Base-by-base conservation (phyloP, 2,797 vertebrate genomes). In the Paguma larvata region DNA sequence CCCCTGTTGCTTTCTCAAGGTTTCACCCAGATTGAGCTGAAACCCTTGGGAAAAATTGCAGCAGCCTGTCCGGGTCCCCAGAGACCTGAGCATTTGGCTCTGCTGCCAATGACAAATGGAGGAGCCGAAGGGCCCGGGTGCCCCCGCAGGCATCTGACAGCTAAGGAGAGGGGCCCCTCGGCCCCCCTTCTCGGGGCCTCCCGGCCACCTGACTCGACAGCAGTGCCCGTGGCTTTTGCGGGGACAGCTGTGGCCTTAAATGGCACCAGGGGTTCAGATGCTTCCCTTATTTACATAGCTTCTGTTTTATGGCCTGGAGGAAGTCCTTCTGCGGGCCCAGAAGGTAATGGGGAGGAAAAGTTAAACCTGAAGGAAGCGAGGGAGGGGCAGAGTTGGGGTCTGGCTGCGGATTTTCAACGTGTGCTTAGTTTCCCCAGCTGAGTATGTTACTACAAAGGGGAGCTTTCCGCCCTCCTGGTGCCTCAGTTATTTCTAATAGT, bases 241-340 rank as follows among this genome's bases (percentile, higher is more conserved):
- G 65, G 65, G 70, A 96, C 94, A 85, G 80, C 85, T 93, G 95
- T 83, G 84, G 65, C 94, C 83, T 96, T 72, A 72, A 63, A 59
- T 9, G 75, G 59, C 85, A 86, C 70, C 10, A 19, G 79, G 83
- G 79, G 25, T 68, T 53, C 72, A 62, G 70, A 78, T 51, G 53
- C n/a, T 65, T 86, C 25, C 46, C 14, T 84, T 90, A 44, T 95
- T 92, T 91, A 89, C 89, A 73, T 92, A 91, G 92, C 67, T 94
- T 82, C 68, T 94, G 59, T 27, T 83, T 88, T 67, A 67, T 63
- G 83, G 86, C 73, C 59, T 3, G 13, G 3, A 48, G 32, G 59
- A 67, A 85, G 80, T 27, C 18, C 13, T 38, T 9, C 46, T 70
- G 80, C 59, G 59, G 38, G 73, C 59, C 82, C 59, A 44, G 21